These are phyloP conservation scores for Thyatira batis DNA, from an alignment of 2,888 invertebrate species.

Conservation along the genomic window DNA sequence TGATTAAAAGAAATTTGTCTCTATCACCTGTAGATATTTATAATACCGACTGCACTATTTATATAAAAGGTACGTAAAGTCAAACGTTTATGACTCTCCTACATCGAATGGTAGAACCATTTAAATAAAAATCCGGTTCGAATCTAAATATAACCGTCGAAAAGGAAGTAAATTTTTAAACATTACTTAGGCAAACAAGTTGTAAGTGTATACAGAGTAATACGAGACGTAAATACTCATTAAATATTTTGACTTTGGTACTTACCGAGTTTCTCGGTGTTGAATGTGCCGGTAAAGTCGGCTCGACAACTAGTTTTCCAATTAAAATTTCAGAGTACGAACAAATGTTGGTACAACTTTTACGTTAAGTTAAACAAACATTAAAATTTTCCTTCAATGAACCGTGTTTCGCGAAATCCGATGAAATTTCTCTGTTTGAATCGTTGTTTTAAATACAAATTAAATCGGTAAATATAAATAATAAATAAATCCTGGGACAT, in stretches of 20 bases:
- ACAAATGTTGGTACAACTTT: slow-evolving; percentile 34
- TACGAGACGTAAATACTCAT: slow-evolving; percentile 6
- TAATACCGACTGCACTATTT: no score
- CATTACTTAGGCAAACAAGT: background rate
- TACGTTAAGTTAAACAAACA: slow-evolving; percentile 32
- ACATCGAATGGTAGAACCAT: no score
- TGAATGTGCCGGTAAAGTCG: slow-evolving; percentile 36
- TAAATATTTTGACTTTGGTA: slow-evolving; percentile 12
- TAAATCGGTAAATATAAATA: background rate
- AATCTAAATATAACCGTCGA: background rate
- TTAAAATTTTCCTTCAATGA: slow-evolving; percentile 28
- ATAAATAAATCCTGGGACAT: no score
- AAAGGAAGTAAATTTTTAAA: background rate
- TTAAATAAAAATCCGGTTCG: background rate
- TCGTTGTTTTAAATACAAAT: slow-evolving; percentile 9
- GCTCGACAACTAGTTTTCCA: slow-evolving; percentile 47
- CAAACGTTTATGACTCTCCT: no score
- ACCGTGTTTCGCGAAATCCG: slow-evolving; percentile 21
- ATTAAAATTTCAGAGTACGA: slow-evolving; percentile 51
- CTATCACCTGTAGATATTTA: no score
- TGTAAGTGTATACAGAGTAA: background rate
- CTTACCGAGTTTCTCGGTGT: slow-evolving; percentile 23
- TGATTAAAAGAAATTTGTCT: no score
- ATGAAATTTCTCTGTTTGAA: slow-evolving; percentile 26
- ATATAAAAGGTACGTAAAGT: no score